Base-by-base conservation (phyloP, 2,113 vertebrate genomes). In the Paralichthys olivaceus region DNA sequence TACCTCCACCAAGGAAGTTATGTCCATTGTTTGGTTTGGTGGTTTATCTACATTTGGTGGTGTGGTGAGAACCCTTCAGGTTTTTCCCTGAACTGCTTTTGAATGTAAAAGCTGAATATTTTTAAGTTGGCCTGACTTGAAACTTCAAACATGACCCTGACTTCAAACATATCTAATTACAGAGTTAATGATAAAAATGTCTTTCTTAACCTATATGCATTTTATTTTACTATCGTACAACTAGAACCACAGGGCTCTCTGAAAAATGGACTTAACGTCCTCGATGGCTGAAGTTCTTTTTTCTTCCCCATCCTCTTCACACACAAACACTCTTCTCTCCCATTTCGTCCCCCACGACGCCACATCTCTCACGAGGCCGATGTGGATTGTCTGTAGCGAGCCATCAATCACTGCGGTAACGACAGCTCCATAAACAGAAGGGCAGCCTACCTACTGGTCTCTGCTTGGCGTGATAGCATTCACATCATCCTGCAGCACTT, bases 381-480 rank as follows among this genome's bases (percentile, higher is more conserved):
- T 68, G 73, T 43, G 71, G 60, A 63, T 65, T 74, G 75, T 86
- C 81, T 78, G 68, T 11, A 19, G 77, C 2, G 61, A 80, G 75
- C 75, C 82, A 92, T 92, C 90, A 85, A 86, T 92, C 89, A 90
- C 65, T 1, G 32, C 32, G 8, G 47, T 29, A 65, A 69, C 26
- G 79, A 85, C 84, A 77, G 86, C 75, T 74, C 83, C 63, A 62
- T 86, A 86, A 90, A 89, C 76, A 85, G 79, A 86, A 67, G 84
- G 76, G 70, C 84, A 58, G 84, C 45, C 71, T 51, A 70, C 70
- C 40, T 13, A 47, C 79, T 45, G 54, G 49, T 67, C 61, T 79
- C 89, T 91, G 91, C 83, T 84, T 13, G 8, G 60, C 70, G 67
- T 32, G 90, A 92, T 92, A 92, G 89, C 85, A 85, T 91, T 87